Evolutionary conservation across 35 echinoderm and acorn worm species (phyloP), one percentile per base, ranked within the genome.

Genomic region (Ophioderma brevispina): DNA sequence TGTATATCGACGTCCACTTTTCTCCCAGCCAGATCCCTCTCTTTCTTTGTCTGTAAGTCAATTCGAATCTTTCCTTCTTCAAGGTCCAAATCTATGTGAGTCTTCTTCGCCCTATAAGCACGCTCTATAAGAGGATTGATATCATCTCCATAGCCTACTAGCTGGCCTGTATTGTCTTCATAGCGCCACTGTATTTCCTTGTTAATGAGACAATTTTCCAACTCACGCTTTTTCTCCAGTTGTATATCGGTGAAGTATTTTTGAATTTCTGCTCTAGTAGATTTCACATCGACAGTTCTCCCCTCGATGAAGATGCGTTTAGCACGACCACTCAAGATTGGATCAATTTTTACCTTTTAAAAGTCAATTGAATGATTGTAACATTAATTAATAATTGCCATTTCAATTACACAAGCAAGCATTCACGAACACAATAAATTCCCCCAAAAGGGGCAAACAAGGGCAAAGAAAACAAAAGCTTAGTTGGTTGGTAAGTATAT

Each of bases 151-250:
- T 75, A 85, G 32, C 70, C 52, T 23, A 34, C 37, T 2, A 13
- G n/a, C 83, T 43, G 25, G 38, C 83, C 83, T 19, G 83, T 63
- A 37, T 32, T 33, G 10, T 52, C 63, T 52, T 23, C 35, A 37
- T 85, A 85, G 32, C 63, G 52, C 83, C 83, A 85, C 52, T 85
- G 23, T 31, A 85, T 55, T 59, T 85, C 59, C n/a, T 70, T 70
- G n/a, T 70, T 70, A 13, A 25, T 70, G 10, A 70, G 28, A 18
- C 15, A 25, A 25, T 70, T 25, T 30, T 70, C 59, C 2, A 30
- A 4, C n/a, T 70, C 59, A 8, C 28, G 10, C 28, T 70, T 70
- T 25, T 70, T 70, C 59, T 18, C 59, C 59, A 70, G 15, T 18
- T 70, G 59, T 18, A 70, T 70, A 3, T 70, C 28, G 4, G 59